Evolutionary conservation across 35 echinoderm and acorn worm genomes (phyloP).

Genomic region (Nesometra sesokonis): DNA sequence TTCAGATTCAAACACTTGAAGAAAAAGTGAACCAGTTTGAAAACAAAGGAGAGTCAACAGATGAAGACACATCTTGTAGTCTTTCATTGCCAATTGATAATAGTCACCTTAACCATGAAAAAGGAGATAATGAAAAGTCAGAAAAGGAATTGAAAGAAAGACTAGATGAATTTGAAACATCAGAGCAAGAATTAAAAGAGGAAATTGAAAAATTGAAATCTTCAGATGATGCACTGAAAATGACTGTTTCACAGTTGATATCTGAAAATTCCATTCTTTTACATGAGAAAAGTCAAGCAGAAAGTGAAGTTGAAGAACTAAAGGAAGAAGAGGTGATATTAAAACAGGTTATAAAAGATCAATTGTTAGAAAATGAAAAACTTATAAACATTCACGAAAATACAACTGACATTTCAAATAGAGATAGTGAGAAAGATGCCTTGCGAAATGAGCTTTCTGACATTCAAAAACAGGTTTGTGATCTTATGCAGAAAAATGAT

Average conservation of each 20-base stretch:
- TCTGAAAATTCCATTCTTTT: background rate
- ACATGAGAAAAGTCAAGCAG: background rate
- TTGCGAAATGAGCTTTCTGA: background rate
- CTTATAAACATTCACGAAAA: background rate
- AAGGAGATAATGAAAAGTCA: background rate
- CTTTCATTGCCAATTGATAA: background rate
- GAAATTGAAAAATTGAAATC: conserved; percentile 1
- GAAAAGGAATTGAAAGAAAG: conserved; percentile 2
- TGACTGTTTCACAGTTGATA: background rate
- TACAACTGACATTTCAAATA: background rate
- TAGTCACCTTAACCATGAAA: background rate
- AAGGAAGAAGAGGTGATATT: background rate
- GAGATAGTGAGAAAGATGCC: background rate
- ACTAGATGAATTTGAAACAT: conserved; percentile 6
- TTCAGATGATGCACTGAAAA: background rate
- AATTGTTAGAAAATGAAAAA: background rate
- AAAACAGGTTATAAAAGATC: background rate
- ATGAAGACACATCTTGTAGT: background rate
- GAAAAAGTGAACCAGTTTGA: background rate
- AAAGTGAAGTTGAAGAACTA: background rate
- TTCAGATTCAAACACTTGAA: background rate
- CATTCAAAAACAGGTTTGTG: background rate
- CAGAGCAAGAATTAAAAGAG: background rate
- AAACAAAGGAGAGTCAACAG: background rate
- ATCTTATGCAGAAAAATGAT: background rate